A percentile compares a stretch with the other conserved stretches of the same genome.
Conservation (phyloP, 1,140 invertebrate species). For the Drosophila pruinosa region DNA sequence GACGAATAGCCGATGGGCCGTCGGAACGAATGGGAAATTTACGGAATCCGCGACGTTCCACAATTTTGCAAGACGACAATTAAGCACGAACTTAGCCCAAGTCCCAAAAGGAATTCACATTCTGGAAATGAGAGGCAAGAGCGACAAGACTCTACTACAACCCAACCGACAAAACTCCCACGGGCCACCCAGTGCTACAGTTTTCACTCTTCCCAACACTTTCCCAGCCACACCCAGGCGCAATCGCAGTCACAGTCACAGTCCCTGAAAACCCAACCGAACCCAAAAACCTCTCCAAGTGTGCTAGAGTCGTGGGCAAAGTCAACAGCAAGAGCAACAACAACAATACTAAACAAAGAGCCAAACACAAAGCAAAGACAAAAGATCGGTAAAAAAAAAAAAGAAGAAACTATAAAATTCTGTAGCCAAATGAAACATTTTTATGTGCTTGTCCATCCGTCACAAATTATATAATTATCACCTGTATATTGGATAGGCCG, state of each 20-base stretch:
- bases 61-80: slow-evolving; percentile 80
- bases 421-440: slow-evolving; percentile 71
- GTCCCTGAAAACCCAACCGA: not conserved
- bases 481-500: slow-evolving; percentile 72
- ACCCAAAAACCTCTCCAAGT: not conserved
- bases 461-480: slow-evolving; percentile 82
- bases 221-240: slow-evolving; percentile 64
- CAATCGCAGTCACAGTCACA: too few relatives aligned
- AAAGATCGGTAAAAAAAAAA: slow-evolving; percentile 47
- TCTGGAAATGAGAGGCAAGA: not conserved
- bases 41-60: slow-evolving; percentile 73
- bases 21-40: slow-evolving; percentile 78
- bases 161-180: slow-evolving; percentile 59
- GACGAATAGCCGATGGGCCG: slow-evolving; percentile 74
- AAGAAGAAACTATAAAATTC: slow-evolving; percentile 78
- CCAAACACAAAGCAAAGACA: slow-evolving; percentile 57
- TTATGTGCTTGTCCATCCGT: slow-evolving; percentile 81
- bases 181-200: slow-evolving; percentile 78
- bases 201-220: slow-evolving; percentile 70
- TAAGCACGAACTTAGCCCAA: slow-evolving; percentile 70
- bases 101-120: slow-evolving; percentile 19
- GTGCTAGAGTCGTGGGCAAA: slow-evolving; percentile 30
- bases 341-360: slow-evolving; percentile 53
- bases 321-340: slow-evolving; percentile 15
- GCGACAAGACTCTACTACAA: not conserved